These are phyloP conservation scores for Rhogogaster chlorosoma DNA, from an alignment of 2,888 invertebrate species.

Conservation along the genomic window DNA sequence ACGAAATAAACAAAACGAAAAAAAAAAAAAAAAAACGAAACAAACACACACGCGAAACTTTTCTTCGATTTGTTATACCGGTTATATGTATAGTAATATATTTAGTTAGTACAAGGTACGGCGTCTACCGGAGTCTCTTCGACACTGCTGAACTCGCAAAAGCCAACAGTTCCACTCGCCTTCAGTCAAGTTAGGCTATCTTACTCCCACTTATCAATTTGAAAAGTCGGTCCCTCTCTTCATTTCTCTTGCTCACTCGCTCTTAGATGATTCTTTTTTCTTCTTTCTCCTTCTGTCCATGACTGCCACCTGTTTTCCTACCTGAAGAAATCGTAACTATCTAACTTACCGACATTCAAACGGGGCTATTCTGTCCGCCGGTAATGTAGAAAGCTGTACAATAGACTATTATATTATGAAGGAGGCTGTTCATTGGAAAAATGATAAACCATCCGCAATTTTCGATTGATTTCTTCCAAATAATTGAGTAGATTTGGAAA, in stretches of 20 bases:
- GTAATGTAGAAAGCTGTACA: neutral
- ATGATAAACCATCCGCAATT: neutral
- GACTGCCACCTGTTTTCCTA: slow-evolving; percentile 20
- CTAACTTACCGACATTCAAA: neutral
- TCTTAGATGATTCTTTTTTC: neutral
- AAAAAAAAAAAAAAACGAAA: neutral
- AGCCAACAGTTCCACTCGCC: slow-evolving; percentile 45
- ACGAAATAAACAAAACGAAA: too few relatives aligned
- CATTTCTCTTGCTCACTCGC: neutral
- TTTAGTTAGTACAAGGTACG: neutral
- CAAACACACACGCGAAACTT: neutral
- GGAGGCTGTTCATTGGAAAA: neutral
- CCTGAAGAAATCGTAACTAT: neutral
- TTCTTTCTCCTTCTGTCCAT: neutral
- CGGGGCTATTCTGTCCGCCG: neutral
- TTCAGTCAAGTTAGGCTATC: slow-evolving; percentile 4
- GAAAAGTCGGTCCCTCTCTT: slow-evolving; percentile 58
- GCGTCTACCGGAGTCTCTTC: slow-evolving; percentile 9
- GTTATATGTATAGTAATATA: neutral
- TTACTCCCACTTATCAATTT: slow-evolving; percentile 57
- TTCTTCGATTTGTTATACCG: neutral
- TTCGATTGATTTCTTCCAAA: neutral
- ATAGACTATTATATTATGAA: neutral
- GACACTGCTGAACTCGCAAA: slow-evolving; percentile 52
- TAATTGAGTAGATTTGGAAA: neutral